Conservation (phyloP, 2,113 vertebrate genomes). For the Glaucomys volans region DNA sequence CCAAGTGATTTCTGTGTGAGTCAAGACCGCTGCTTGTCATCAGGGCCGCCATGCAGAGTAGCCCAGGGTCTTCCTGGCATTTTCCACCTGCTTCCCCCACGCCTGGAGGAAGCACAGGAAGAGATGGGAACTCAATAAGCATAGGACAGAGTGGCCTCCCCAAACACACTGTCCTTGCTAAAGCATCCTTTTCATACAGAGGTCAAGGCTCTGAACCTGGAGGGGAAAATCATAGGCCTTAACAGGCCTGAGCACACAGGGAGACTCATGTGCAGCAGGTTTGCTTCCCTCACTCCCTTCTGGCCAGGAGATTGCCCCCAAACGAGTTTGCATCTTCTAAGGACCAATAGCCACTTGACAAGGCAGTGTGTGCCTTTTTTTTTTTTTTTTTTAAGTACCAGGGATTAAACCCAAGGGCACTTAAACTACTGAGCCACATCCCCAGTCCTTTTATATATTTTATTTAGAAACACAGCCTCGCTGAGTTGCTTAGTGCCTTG, state of each 20-base stretch:
- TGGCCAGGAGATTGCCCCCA: background rate
- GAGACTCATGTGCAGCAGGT: background rate
- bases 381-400: too few relatives aligned
- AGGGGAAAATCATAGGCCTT: background rate
- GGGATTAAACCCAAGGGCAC: too few relatives aligned
- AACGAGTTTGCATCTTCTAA: background rate
- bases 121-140: background rate
- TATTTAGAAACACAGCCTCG: too few relatives aligned
- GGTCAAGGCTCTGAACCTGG: background rate
- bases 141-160: background rate
- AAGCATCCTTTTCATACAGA: background rate
- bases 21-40: conserved; percentile 39
- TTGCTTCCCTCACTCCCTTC: background rate
- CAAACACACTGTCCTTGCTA: background rate
- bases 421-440: too few relatives aligned
- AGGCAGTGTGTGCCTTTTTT: background rate
- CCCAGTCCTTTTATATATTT: too few relatives aligned
- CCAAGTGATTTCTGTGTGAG: conserved; percentile 55
- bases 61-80: conserved; percentile 35
- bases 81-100: background rate
- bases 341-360: background rate
- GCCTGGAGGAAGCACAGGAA: background rate
- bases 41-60: background rate
- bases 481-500: too few relatives aligned
- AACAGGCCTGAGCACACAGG: background rate